Evolutionary conservation across 2,797 vertebrate genomes (phyloP).

Genomic region (Pseudocheirus occidentalis): DNA sequence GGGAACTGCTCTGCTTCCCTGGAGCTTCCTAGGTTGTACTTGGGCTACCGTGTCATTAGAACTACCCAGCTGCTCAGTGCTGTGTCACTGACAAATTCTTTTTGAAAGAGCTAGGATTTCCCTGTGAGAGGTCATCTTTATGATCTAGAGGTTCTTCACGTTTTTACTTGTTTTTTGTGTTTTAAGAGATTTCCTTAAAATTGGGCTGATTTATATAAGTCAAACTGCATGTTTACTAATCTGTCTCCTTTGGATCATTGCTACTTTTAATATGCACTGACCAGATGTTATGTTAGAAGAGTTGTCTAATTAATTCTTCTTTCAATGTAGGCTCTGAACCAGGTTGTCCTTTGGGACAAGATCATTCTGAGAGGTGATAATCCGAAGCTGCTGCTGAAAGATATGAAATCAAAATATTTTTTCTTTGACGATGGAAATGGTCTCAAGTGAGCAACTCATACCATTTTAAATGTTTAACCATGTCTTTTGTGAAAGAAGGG

Average conservation of each 20-base stretch:
- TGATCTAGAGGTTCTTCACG: neutral
- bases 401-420: conserved; percentile 98
- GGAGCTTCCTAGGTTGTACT: neutral
- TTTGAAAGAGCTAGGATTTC: neutral
- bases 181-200: neutral
- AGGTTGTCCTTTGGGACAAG: conserved; percentile 99
- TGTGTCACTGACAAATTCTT: neutral
- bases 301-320: conserved; percentile 67
- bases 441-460: conserved; percentile 89
- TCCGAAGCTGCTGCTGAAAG: conserved; percentile 92
- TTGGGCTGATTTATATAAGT: neutral
- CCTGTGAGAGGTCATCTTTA: neutral
- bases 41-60: neutral
- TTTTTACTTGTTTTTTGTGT: neutral
- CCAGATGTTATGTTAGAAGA: conserved; percentile 18
- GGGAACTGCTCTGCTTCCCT: neutral
- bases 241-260: neutral
- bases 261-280: conserved; percentile 41
- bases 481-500: neutral
- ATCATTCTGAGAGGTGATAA: conserved; percentile 96
- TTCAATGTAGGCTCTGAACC: conserved; percentile 92
- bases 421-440: conserved; percentile 99
- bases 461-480: conserved; percentile 37
- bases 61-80: neutral
- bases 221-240: neutral